Percentiles rank a stretch among this genome's conserved stretches.
Evolutionary conservation across 2,113 vertebrate genomes (phyloP).

Genomic region (Myotis yumanensis): DNA sequence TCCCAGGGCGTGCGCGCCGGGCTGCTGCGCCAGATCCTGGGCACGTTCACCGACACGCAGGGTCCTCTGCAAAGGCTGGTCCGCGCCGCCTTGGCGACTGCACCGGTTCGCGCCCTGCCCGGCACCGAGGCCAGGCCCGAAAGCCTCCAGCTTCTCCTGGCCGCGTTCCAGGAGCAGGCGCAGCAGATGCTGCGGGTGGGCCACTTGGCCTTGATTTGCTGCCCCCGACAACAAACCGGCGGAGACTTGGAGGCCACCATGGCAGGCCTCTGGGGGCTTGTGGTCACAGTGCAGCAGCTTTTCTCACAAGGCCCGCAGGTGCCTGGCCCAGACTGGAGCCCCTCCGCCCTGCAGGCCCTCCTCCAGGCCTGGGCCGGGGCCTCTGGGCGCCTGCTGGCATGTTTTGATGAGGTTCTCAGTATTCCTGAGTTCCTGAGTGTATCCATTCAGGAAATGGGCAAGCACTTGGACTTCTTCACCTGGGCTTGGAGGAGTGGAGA

Average conservation of each 20-base stretch:
- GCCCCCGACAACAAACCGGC: slow-evolving; percentile 80
- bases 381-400: slow-evolving; percentile 80
- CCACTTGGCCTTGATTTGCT: slow-evolving; percentile 84
- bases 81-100: slow-evolving; percentile 54
- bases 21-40: slow-evolving; percentile 86
- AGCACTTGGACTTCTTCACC: slow-evolving; percentile 79
- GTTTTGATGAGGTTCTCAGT: slow-evolving; percentile 84
- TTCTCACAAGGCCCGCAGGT: slow-evolving; percentile 76
- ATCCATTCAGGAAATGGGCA: slow-evolving; percentile 85
- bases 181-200: slow-evolving; percentile 84
- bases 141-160: slow-evolving; percentile 78
- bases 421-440: slow-evolving; percentile 84
- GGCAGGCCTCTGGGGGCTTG: slow-evolving; percentile 80
- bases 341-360: slow-evolving; percentile 81
- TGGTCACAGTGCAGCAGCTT: slow-evolving; percentile 78
- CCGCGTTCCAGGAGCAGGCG: slow-evolving; percentile 83
- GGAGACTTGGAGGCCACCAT: slow-evolving; percentile 80
- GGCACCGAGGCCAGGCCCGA: slow-evolving; percentile 57
- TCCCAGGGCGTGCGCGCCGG: slow-evolving; percentile 75
- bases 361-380: slow-evolving; percentile 85
- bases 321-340: slow-evolving; percentile 18
- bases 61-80: slow-evolving; percentile 82
- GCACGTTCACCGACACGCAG: slow-evolving; percentile 82
- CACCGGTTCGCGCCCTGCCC: neutral
- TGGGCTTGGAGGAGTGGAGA: slow-evolving; percentile 79